Percentiles rank a stretch among this genome's conserved stretches.
Conservation (phyloP, 1,140 invertebrate species). For the Rhagoletis pomonella region DNA sequence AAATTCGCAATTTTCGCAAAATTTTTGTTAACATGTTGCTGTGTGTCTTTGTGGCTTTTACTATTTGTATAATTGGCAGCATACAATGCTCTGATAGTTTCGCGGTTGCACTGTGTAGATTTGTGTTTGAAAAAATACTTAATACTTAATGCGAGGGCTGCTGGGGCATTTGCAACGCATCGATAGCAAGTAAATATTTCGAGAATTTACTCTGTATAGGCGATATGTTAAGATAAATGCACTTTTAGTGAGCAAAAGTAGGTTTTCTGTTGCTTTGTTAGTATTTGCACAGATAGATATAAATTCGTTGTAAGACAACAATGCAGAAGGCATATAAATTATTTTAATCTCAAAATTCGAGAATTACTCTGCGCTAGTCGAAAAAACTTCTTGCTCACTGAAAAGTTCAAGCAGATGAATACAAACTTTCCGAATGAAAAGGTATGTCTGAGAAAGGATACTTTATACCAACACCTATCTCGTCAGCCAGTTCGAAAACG, state of each 20-base stretch:
- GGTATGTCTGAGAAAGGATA: too few relatives aligned
- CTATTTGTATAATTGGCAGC: neutral
- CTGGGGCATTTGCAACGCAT: neutral
- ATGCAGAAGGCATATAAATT: neutral
- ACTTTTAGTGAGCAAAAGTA: neutral
- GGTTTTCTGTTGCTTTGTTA: neutral
- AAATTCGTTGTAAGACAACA: neutral
- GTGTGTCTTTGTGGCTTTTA: neutral
- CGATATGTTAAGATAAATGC: neutral
- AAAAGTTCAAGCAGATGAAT: too few relatives aligned
- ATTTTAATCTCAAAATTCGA: too few relatives aligned
- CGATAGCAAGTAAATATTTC: neutral
- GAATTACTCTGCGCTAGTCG: too few relatives aligned
- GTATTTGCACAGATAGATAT: too few relatives aligned
- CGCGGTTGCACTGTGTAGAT: neutral
- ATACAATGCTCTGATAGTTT: neutral
- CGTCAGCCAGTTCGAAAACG: too few relatives aligned
- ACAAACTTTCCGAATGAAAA: too few relatives aligned
- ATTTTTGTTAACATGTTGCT: neutral
- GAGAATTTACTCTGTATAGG: neutral
- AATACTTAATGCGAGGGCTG: neutral
- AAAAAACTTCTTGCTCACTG: too few relatives aligned
- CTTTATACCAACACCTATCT: too few relatives aligned
- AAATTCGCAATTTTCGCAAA: slow-evolving; percentile 34
- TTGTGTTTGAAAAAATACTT: neutral